Percentiles rank a stretch among this genome's conserved stretches.
Conservation (phyloP, 2,797 vertebrate species). For the Sardinella longiceps region DNA sequence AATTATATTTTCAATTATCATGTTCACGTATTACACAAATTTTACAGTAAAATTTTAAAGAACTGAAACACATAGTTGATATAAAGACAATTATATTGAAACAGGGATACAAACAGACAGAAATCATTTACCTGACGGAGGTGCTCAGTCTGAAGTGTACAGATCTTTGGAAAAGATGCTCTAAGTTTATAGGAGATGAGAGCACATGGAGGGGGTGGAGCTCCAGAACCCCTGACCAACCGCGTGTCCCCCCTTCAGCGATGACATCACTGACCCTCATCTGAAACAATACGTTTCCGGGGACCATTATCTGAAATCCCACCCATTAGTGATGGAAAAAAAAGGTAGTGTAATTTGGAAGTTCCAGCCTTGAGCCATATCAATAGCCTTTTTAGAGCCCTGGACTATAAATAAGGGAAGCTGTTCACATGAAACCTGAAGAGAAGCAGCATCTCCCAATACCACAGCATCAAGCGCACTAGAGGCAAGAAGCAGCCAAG, state of each 20-base stretch:
- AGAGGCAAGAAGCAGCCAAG: constrained; percentile 16
- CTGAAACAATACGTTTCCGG: constrained; percentile 33
- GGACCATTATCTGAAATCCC: constrained; percentile 34
- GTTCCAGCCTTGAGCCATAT: constrained; percentile 37
- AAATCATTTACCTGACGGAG: constrained; percentile 64
- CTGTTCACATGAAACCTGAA: constrained; percentile 34
- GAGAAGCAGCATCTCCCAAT: constrained; percentile 47
- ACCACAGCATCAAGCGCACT: constrained; percentile 10
- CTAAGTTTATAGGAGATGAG: constrained; percentile 58
- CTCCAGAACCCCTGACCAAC: constrained; percentile 41
- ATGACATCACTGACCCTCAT: constrained; percentile 51
- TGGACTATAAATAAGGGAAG: constrained; percentile 59
- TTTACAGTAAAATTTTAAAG: neutral
- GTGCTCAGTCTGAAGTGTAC: constrained; percentile 40
- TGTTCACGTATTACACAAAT: neutral
- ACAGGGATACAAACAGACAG: neutral
- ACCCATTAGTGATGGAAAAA: constrained; percentile 39
- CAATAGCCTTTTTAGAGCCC: constrained; percentile 25
- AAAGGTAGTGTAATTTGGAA: constrained; percentile 11
- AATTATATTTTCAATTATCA: neutral
- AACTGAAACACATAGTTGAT: neutral
- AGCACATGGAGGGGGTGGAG: constrained; percentile 64
- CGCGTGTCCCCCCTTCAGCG: constrained; percentile 23
- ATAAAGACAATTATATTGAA: neutral
- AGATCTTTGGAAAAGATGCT: constrained; percentile 43